These are phyloP conservation scores for Ectropis crepuscularia DNA, from an alignment of 2,888 invertebrate species.

Conservation along the genomic window DNA sequence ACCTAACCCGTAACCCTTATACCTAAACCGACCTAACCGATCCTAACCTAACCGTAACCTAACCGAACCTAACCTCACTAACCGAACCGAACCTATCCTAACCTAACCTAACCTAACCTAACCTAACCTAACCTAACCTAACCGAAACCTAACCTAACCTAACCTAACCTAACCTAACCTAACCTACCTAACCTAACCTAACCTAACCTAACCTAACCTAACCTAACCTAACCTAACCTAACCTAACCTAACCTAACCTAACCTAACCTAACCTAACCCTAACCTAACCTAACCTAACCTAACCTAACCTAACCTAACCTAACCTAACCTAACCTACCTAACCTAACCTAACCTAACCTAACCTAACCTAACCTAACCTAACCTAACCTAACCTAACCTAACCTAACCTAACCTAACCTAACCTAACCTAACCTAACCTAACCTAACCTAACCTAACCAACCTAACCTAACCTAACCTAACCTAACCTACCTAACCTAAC, in stretches of 20 bases:
- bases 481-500: constrained; percentile 19
- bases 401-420: constrained; percentile 30
- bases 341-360: constrained; percentile 29
- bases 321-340: constrained; percentile 14
- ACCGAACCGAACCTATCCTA: constrained; percentile 35
- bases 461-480: constrained; percentile 17
- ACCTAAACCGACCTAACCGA: too few species aligned
- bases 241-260: constrained; percentile 50
- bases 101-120: constrained; percentile 48
- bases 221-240: constrained; percentile 49
- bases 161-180: constrained; percentile 33
- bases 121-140: constrained; percentile 49
- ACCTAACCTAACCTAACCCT: constrained; percentile 49
- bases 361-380: constrained; percentile 28
- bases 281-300: constrained; percentile 33
- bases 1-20: constrained; percentile 32
- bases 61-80: constrained; percentile 26
- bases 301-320: constrained; percentile 30
- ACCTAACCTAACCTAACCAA: constrained; percentile 20
- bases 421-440: constrained; percentile 23
- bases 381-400: not conserved
- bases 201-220: constrained; percentile 53
- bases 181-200: constrained; percentile 50
- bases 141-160: constrained; percentile 31
- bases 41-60: constrained; percentile 27